These are phyloP conservation scores for Orgyia antiqua DNA, from an alignment of 2,888 invertebrate genomes.

Conservation along the genomic window DNA sequence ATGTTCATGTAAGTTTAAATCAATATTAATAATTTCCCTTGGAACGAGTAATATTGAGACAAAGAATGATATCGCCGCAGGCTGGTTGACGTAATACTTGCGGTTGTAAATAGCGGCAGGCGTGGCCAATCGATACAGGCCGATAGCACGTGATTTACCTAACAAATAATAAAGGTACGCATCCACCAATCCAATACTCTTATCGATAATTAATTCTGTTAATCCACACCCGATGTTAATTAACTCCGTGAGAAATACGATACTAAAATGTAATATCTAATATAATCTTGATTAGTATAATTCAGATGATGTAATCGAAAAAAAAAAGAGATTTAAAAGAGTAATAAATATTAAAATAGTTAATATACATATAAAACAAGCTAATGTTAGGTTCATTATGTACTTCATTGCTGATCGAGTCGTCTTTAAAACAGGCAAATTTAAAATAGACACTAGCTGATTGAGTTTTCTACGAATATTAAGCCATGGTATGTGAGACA, in stretches of 20 bases:
- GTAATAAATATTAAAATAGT: too few species aligned
- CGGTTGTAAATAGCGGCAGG: conserved; percentile 47
- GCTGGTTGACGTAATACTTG: conserved; percentile 48
- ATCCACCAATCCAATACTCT: conserved; percentile 52
- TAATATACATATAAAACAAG: too few species aligned
- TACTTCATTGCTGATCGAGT: too few species aligned
- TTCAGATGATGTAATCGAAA: too few species aligned
- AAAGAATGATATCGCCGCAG: conserved; percentile 35
- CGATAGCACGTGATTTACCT: conserved; percentile 60
- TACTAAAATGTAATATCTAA: conserved; percentile 32
- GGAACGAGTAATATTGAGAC: conserved; percentile 14
- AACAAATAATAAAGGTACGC: conserved; percentile 54
- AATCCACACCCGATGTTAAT: conserved; percentile 55
- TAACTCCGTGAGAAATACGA: conserved; percentile 51
- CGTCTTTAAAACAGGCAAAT: too few species aligned
- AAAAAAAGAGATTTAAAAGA: too few species aligned
- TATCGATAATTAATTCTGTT: conserved; percentile 64
- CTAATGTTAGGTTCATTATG: too few species aligned
- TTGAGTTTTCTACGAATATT: too few species aligned
- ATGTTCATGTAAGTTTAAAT: neutral
- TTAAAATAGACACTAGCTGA: too few species aligned
- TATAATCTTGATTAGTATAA: conserved; percentile 25
- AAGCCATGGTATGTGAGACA: too few species aligned
- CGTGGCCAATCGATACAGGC: conserved; percentile 43
- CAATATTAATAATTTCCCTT: conserved; percentile 7